These are phyloP conservation scores for Solenodon paradoxus DNA, from an alignment of 2,113 vertebrate genomes.

Conservation along the genomic window DNA sequence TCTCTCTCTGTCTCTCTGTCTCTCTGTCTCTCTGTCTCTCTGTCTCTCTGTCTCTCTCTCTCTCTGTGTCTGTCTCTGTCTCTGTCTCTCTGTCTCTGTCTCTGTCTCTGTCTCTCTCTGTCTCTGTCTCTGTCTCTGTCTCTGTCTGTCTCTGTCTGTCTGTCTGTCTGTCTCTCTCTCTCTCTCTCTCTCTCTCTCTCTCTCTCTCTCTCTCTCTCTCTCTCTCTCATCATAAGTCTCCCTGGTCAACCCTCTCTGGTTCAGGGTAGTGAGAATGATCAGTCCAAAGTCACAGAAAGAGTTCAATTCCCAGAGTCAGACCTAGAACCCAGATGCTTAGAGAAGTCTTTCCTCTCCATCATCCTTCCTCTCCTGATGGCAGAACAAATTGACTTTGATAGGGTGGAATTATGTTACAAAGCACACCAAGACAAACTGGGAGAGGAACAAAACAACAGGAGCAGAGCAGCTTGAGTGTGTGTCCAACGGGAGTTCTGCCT, in stretches of 20 bases:
- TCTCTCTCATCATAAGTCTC: neutral
- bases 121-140: too few species aligned
- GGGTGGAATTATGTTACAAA: neutral
- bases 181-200: too few species aligned
- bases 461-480: neutral
- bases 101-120: too few species aligned
- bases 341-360: neutral
- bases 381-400: neutral
- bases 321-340: neutral
- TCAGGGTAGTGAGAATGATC: neutral
- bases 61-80: too few species aligned
- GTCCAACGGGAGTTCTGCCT: neutral
- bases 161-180: too few species aligned
- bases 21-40: too few species aligned
- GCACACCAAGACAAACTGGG: neutral
- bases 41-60: too few species aligned
- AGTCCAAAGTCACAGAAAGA: neutral
- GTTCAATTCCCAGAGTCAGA: neutral
- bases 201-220: too few species aligned
- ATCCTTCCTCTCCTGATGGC: neutral
- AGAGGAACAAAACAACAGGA: neutral
- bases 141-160: too few species aligned
- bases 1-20: too few species aligned
- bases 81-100: too few species aligned
- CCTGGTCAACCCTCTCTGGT: neutral